These are phyloP conservation scores for Acestrorhynchus altus DNA, from an alignment of 2,797 vertebrate species.

Conservation along the genomic window DNA sequence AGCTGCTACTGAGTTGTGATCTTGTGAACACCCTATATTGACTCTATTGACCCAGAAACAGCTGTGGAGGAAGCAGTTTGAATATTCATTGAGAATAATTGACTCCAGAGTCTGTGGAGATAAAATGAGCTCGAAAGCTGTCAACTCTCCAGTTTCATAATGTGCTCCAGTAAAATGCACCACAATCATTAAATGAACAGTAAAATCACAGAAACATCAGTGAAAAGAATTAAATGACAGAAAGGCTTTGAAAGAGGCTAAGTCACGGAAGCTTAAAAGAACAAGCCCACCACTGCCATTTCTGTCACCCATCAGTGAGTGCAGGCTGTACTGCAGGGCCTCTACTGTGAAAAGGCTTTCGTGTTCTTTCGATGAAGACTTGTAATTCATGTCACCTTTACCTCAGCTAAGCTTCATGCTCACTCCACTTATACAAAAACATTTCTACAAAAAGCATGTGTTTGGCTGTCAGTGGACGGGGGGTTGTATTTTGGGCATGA, in stretches of 20 bases:
- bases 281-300: background rate
- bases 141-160: constrained; percentile 5
- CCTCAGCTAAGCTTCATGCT: background rate
- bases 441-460: background rate
- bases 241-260: background rate
- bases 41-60: background rate
- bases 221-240: constrained; percentile 11
- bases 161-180: constrained; percentile 21
- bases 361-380: background rate
- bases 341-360: background rate
- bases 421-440: background rate
- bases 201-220: background rate
- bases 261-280: constrained; percentile 7
- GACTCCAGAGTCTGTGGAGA: background rate
- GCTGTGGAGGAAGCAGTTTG: background rate
- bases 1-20: too few species aligned
- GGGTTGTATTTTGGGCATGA: background rate
- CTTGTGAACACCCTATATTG: background rate
- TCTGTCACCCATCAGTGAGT: constrained; percentile 1
- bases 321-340: background rate
- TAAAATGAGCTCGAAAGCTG: background rate
- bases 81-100: background rate
- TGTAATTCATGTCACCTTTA: background rate
- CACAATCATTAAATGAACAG: background rate
- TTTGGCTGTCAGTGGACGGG: background rate